Evolutionary conservation across 2,113 vertebrate species (phyloP), one percentile per base, ranked within the genome.

Genomic region (Beaufortia kweichowensis): DNA sequence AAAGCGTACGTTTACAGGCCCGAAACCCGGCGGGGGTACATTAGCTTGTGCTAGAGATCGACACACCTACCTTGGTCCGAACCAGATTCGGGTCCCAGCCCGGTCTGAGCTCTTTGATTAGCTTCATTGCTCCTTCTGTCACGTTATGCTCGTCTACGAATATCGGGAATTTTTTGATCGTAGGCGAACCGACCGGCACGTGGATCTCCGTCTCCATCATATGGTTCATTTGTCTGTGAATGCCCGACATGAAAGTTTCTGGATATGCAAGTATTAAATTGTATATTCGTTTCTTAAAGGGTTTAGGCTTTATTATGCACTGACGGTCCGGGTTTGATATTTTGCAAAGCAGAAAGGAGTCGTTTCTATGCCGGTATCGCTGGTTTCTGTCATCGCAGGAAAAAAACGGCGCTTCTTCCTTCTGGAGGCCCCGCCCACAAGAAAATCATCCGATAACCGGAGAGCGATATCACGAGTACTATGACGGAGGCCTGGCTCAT

Each of bases 81-180:
- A 97, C 92, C 24, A 71, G 86, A 76, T 83, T 86, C 19, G 84
- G 48, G 46, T 94, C 92, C 96, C 96, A 97, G 35, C 84, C 83
- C 35, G 96, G 96, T 86, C 96, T 91, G 75, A 98, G 94, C 86
- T 93, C 91, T 80, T 90, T 92, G 28, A 98, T 92, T 59, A 98
- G 91, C 86, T 90, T 87, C 90, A 97, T 88, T 31, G 95, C 95
- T 0, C 96, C 96, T 6, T 93, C 93, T 39, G 89, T 88, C 65
- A 98, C 94, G 56, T 95, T 87, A 68, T 92, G 89, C 29, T 95
- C 96, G 24, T 98, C 94, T 85, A 98, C 95, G 15, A 91, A 92
- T 71, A 96, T 85, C n/a, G 86, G 85, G n/a, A 95, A 90, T 84
- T 90, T 93, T 2, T 83, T 90, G 29, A 96, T 93, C 0, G 89